These are phyloP conservation scores for Hymenopus coronatus DNA, from an alignment of 2,888 invertebrate species.

Conservation along the genomic window DNA sequence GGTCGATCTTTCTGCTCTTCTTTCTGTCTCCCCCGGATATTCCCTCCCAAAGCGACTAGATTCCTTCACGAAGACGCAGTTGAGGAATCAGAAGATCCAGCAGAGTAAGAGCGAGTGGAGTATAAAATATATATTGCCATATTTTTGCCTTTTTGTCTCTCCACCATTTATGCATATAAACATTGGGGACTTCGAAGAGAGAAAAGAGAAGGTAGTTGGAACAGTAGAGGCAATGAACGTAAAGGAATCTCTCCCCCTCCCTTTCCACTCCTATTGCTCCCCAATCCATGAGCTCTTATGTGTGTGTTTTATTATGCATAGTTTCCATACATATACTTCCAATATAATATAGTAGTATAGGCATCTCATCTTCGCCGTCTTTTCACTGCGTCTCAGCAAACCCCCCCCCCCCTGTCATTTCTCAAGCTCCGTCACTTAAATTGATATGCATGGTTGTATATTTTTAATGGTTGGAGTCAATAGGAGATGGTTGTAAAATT, in stretches of 20 bases:
- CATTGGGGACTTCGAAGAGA: constrained; percentile 2
- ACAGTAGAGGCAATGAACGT: not conserved
- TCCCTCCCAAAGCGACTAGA: not conserved
- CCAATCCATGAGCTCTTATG: constrained; percentile 9
- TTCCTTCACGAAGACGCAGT: not conserved
- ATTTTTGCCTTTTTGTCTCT: constrained; percentile 23
- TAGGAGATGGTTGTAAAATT: constrained; percentile 18
- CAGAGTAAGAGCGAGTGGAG: not conserved
- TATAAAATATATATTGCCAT: constrained; percentile 25
- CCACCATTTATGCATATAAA: constrained; percentile 27
- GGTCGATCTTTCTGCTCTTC: not conserved
- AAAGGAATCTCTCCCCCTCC: not conserved
- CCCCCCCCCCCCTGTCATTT: not conserved
- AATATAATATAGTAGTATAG: constrained; percentile 20
- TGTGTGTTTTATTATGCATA: constrained; percentile 10
- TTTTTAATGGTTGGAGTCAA: constrained; percentile 31
- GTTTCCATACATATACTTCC: constrained; percentile 17
- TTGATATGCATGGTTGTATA: constrained; percentile 32
- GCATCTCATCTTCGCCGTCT: not conserved
- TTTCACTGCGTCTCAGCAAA: not conserved
- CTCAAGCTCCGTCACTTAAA: constrained; percentile 21
- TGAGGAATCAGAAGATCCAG: not conserved
- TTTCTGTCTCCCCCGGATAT: not conserved
- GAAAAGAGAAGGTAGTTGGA: not conserved
- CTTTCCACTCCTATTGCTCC: not conserved